These are phyloP conservation scores for Helostoma temminkii DNA, from an alignment of 2,797 vertebrate genomes.

Conservation along the genomic window DNA sequence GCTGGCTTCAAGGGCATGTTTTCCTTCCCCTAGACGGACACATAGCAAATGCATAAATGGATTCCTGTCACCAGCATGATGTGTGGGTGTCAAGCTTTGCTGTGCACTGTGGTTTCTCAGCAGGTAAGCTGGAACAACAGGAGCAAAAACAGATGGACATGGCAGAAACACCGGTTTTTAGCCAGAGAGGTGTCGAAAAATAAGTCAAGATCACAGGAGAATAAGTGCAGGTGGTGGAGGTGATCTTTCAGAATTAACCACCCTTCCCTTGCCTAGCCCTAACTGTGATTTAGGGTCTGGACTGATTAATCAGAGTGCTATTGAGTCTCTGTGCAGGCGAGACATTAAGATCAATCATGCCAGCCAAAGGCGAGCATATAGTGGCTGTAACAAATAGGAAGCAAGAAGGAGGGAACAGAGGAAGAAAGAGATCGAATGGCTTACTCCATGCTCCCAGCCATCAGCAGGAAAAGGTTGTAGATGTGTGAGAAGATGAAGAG, in stretches of 20 bases:
- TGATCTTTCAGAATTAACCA: constrained; percentile 69
- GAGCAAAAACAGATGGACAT: constrained; percentile 5
- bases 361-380: constrained; percentile 51
- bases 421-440: constrained; percentile 56
- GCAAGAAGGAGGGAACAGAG: constrained; percentile 36
- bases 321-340: constrained; percentile 60
- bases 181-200: constrained; percentile 41
- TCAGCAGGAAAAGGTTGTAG: constrained; percentile 95
- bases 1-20: constrained; percentile 72
- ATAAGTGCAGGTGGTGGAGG: constrained; percentile 49
- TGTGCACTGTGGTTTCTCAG: constrained; percentile 38
- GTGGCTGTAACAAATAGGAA: constrained; percentile 63
- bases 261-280: constrained; percentile 17
- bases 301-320: constrained; percentile 68
- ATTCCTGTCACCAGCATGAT: constrained; percentile 75
- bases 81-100: constrained; percentile 58
- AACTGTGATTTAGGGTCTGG: constrained; percentile 64
- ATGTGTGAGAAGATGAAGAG: constrained; percentile 99
- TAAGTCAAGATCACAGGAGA: constrained; percentile 54
- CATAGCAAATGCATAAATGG: constrained; percentile 73
- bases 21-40: constrained; percentile 67
- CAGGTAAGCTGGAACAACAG: constrained; percentile 39
- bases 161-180: constrained; percentile 30
- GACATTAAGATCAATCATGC: constrained; percentile 70
- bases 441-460: constrained; percentile 95